phyloP scores from a whole-genome alignment of 2,888 invertebrate genomes.

The Theretra japonica region DNA sequence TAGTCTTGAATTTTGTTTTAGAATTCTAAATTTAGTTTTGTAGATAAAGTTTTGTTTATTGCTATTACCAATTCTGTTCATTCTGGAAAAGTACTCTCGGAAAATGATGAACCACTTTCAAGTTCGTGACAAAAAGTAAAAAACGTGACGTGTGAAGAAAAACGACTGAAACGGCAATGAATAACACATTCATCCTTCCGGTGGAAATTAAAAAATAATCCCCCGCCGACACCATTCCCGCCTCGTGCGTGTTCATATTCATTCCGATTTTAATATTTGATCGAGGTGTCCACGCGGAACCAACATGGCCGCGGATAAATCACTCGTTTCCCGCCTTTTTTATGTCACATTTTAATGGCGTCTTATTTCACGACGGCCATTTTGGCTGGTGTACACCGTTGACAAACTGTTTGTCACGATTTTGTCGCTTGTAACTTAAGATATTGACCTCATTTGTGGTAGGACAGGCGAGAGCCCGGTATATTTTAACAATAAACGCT shows the following conservation, averaged over 20 bases:
- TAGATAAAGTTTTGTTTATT: background rate
- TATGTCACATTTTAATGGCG: conserved; percentile 54
- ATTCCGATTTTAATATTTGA: conserved; percentile 59
- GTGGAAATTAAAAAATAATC: conserved; percentile 29
- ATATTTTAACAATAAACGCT: background rate
- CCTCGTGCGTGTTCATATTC: conserved; percentile 40
- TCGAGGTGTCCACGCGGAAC: conserved; percentile 45
- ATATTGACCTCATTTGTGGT: conserved; percentile 19
- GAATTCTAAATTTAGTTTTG: background rate
- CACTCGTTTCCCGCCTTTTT: conserved; percentile 57
- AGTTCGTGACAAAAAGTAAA: background rate
- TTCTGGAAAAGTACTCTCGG: background rate
- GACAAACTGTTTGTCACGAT: conserved; percentile 32
- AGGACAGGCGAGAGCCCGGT: background rate
- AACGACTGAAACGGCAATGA: background rate
- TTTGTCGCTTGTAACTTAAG: conserved; percentile 23
- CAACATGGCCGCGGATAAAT: conserved; percentile 64
- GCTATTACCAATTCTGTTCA: background rate
- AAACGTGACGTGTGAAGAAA: conserved; percentile 5
- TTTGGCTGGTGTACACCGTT: conserved; percentile 51
- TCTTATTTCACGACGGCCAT: conserved; percentile 62
- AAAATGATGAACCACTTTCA: background rate
- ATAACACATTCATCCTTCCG: conserved; percentile 17
- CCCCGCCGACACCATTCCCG: conserved; percentile 17
- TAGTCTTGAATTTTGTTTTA: background rate